Conservation (phyloP, 2,113 vertebrate genomes). For the Gymnarchus niloticus region DNA sequence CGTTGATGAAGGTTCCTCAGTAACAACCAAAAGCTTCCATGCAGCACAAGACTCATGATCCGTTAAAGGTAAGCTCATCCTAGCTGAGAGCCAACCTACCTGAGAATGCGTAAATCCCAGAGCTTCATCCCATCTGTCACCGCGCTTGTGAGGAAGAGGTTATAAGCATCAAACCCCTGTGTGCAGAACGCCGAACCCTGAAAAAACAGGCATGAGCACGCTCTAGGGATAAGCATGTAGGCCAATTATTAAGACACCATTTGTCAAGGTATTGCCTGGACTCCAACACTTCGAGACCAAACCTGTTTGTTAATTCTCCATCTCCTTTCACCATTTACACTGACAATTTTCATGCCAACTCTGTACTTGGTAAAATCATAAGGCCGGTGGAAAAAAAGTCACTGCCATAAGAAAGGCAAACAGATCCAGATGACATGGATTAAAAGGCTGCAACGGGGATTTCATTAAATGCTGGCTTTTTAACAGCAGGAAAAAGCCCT, state of each 20-base stretch:
- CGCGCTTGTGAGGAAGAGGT: slow-evolving; percentile 77
- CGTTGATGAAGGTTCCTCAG: not conserved
- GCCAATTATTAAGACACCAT: not conserved
- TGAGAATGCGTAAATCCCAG: slow-evolving; percentile 81
- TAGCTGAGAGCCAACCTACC: slow-evolving; percentile 52
- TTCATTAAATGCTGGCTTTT: not conserved
- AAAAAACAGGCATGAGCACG: slow-evolving; percentile 26
- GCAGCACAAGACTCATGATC: not conserved
- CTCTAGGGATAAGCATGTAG: not conserved
- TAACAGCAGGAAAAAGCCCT: not conserved
- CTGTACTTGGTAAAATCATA: not conserved
- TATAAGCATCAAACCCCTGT: slow-evolving; percentile 66
- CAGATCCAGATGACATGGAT: not conserved
- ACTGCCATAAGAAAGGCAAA: too few relatives aligned
- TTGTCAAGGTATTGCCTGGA: not conserved
- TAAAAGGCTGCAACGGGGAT: not conserved
- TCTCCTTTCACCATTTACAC: not conserved
- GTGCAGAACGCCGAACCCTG: slow-evolving; percentile 75
- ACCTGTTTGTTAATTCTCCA: not conserved
- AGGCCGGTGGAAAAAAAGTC: not conserved
- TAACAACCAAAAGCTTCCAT: not conserved
- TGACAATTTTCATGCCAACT: not conserved
- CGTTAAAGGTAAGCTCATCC: not conserved
- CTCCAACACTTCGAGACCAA: not conserved
- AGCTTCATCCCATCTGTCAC: slow-evolving; percentile 75